Evolutionary conservation across 2,888 invertebrate genomes (phyloP).

Genomic region (Leptinotarsa tumamoca): DNA sequence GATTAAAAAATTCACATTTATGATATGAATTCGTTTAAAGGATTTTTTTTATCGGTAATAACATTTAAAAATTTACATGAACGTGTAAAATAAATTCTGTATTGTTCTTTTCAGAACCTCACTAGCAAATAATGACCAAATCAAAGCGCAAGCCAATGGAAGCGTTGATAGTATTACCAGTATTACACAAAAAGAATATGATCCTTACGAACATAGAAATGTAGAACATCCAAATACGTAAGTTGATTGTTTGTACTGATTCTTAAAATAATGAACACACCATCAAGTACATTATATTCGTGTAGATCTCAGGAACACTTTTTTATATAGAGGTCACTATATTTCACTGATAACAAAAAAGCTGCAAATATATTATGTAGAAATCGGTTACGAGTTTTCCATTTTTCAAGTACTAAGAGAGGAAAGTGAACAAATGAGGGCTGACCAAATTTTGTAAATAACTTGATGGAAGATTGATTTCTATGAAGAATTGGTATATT

Average conservation of each 20-base stretch:
- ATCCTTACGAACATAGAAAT: constrained; percentile 53
- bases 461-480: not conserved
- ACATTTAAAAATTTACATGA: too few relatives aligned
- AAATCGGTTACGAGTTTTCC: too few relatives aligned
- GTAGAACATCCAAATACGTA: constrained; percentile 55
- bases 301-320: too few relatives aligned
- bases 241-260: constrained; percentile 30
- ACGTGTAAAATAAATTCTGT: not conserved
- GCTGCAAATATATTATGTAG: too few relatives aligned
- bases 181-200: constrained; percentile 49
- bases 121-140: constrained; percentile 52
- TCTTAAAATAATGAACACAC: not conserved
- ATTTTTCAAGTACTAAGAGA: too few relatives aligned
- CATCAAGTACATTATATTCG: not conserved
- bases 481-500: constrained; percentile 3
- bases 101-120: constrained; percentile 39
- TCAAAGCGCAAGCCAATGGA: constrained; percentile 47
- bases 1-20: too few relatives aligned
- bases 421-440: too few relatives aligned
- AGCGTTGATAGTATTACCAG: constrained; percentile 44
- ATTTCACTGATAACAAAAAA: too few relatives aligned
- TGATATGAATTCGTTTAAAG: too few relatives aligned
- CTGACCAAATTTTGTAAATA: too few relatives aligned
- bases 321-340: too few relatives aligned
- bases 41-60: not conserved